Percentiles rank a stretch among this genome's conserved stretches.
phyloP scores from a whole-genome alignment of 2,113 vertebrate species.

The Bombycilla garrulus region DNA sequence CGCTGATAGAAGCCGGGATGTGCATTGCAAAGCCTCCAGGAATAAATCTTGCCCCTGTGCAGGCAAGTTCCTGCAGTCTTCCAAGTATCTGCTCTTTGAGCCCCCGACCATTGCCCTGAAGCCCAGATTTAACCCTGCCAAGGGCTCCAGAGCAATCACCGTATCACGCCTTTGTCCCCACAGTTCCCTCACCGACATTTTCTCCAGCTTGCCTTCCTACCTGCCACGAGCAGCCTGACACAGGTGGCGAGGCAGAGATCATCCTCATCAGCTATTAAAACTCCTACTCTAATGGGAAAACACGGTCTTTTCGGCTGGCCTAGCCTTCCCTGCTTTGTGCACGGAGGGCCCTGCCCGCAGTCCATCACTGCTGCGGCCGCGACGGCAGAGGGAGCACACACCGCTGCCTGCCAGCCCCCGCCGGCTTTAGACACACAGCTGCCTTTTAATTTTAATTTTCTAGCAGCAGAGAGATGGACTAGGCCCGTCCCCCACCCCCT shows the following conservation, averaged over 20 bases:
- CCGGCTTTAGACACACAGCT: neutral
- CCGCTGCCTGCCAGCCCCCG: neutral
- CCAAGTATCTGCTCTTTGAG: neutral
- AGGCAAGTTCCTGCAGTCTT: neutral
- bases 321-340: neutral
- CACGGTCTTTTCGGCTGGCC: neutral
- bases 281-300: neutral
- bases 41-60: neutral
- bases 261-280: neutral
- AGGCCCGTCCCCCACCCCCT: neutral
- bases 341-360: neutral
- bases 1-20: rapidly evolving
- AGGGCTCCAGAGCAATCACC: neutral
- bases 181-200: neutral
- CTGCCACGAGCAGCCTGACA: neutral
- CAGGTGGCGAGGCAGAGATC: neutral
- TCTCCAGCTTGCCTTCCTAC: neutral
- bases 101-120: neutral
- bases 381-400: constrained; percentile 58
- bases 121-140: neutral
- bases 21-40: neutral
- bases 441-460: neutral
- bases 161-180: rapidly evolving
- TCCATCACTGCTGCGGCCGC: neutral
- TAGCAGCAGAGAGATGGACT: neutral